Conservation (phyloP, 2,113 vertebrate genomes). For the Micronycteris hirsuta region DNA sequence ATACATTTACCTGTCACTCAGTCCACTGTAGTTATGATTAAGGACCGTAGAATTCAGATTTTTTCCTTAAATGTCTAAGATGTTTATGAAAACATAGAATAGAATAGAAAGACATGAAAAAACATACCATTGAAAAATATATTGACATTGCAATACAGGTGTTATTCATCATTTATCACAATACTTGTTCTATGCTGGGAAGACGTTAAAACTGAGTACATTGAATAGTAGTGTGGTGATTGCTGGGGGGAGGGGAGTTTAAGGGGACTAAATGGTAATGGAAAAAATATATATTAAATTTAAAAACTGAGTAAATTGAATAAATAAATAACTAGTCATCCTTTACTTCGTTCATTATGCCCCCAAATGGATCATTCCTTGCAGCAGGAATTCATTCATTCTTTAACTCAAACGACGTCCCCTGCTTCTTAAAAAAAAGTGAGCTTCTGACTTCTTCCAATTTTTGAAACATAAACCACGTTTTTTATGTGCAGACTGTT, state of each 20-base stretch:
- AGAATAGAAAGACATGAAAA: not conserved
- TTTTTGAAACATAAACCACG: conserved; percentile 22
- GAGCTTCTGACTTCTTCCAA: conserved; percentile 8
- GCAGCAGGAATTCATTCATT: not conserved
- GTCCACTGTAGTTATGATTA: not conserved
- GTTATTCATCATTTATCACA: not conserved
- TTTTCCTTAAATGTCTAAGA: conserved; percentile 1
- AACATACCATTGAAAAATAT: not conserved
- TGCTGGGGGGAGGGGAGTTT: too few species aligned
- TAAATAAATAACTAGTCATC: not conserved
- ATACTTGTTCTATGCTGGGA: not conserved
- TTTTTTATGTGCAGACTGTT: not conserved
- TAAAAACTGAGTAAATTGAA: not conserved
- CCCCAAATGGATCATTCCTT: not conserved
- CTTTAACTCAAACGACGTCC: not conserved
- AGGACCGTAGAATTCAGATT: not conserved
- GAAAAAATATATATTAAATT: too few species aligned
- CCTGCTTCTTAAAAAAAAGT: conserved; percentile 22
- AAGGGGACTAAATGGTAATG: too few species aligned
- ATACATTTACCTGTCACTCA: not conserved
- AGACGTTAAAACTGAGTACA: conserved; percentile 25
- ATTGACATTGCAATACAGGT: not conserved
- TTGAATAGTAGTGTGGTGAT: not conserved
- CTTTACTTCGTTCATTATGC: not conserved
- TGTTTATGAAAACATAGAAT: conserved; percentile 14